Evolutionary conservation across 2,797 vertebrate species (phyloP), one percentile per base, ranked within the genome.

Genomic region (Silurus lanzhouensis): DNA sequence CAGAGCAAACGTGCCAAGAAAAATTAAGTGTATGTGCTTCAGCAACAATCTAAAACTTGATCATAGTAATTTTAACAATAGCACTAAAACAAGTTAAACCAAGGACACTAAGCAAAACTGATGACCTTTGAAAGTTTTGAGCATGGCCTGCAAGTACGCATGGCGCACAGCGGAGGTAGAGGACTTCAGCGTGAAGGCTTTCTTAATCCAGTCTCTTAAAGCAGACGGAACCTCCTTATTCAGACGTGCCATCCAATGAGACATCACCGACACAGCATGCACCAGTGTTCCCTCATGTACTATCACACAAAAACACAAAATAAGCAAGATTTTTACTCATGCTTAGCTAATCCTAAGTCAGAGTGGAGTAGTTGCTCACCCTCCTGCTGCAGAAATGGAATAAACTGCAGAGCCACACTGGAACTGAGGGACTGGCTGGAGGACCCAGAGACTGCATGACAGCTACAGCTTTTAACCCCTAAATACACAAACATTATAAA

Each of bases 321-420:
- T 58, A 10, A 58, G 6, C 15, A 55, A 44, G 5, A 27, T 44
- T 0, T 20, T 25, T 15, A 13, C 20, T 52, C 46, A n/a, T 17
- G 7, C 1, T 7, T 14, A 14, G 27, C 1, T 82, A 60, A 5
- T n/a, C 27, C 46, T 60, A 52, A 38, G 31, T 20, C 9, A 9
- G 17, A 19, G 38, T 6, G 58, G 20, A 66, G 0, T 19, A 1
- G 3, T 7, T 1, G 79, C 90, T 93, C 88, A 99, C 98, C 98
- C 97, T 99, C 98, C 92, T 99, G 98, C 86, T 99, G 98, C 87
- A 99, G 94, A 88, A 96, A 99, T 0, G 97, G 98, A 89, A 99
- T 96, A 92, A 99, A 99, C 91, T 98, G 96, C 81, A 97, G 94
- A n/a, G 95, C 91, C 66, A 99, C 85, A 0, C 93, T 93, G 83